phyloP scores from a whole-genome alignment of 1,140 invertebrate genomes.

The Drosophila bocki region DNA sequence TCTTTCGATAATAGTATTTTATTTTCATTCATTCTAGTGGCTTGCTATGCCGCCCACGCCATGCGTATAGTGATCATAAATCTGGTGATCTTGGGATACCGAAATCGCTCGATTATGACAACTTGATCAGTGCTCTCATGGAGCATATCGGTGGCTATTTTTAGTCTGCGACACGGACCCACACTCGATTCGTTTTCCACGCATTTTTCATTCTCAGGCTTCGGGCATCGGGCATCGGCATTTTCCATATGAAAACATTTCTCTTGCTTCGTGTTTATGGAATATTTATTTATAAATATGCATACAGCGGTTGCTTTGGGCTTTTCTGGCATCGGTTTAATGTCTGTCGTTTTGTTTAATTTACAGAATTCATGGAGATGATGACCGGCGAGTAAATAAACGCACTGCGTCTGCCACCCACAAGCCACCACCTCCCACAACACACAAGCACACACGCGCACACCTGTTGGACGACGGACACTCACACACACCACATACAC shows the following conservation, averaged over 20 bases:
- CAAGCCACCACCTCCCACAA: constrained; percentile 23
- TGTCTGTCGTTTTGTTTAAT: constrained; percentile 64
- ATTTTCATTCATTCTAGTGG: constrained; percentile 60
- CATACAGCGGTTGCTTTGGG: constrained; percentile 53
- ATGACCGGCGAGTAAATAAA: constrained; percentile 84
- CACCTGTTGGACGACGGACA: constrained; percentile 20
- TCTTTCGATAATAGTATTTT: constrained; percentile 29
- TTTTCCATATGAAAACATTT: constrained; percentile 29
- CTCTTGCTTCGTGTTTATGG: constrained; percentile 38
- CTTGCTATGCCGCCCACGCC: constrained; percentile 46
- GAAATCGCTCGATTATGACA: constrained; percentile 75
- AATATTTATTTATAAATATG: constrained; percentile 65
- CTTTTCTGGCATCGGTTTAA: constrained; percentile 49
- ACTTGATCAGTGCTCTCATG: constrained; percentile 64
- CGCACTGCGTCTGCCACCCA: constrained; percentile 55
- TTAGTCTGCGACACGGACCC: constrained; percentile 54
- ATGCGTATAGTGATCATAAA: constrained; percentile 54
- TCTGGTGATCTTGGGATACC: constrained; percentile 67
- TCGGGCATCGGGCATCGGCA: neutral
- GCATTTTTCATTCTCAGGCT: constrained; percentile 26
- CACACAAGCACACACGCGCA: constrained; percentile 22
- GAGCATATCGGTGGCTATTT: constrained; percentile 75
- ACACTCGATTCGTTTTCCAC: constrained; percentile 32
- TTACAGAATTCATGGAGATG: constrained; percentile 85
- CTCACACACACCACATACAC: constrained; percentile 10